Evolutionary conservation across 2,888 invertebrate species (phyloP), one percentile per base, ranked within the genome.

Genomic region (Caenorhabditis sulstoni): DNA sequence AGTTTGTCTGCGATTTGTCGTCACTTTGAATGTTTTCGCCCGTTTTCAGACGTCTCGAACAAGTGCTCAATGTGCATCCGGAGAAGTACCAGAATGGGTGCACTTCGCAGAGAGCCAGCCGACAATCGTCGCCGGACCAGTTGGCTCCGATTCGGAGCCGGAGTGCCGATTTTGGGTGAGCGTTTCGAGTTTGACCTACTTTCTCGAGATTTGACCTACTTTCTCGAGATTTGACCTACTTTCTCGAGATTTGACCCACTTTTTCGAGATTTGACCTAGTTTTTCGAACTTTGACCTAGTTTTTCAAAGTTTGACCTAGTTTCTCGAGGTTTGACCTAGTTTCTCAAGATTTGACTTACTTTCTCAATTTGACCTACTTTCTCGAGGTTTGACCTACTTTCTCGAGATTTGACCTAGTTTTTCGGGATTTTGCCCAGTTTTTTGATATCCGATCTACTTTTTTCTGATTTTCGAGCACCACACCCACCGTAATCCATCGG

Each of bases 61-160:
- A 86, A 70, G 86, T 81, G 67, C 71, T 86, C 18, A 79, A 86
- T 50, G 86, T 86, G n/a, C 86, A 86, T 65, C 86, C 86, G 52
- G 86, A 86, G 47, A 85, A 85, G 68, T 86, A 86, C 52, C 81
- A 82, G 35, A 81, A 76, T 58, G 79, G 81, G 39, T 75, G 76
- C 55, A 79, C 65, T 57, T 70, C 71, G 52, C 79, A 79, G 39
- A 44, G 74, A 8, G 61, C 49, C 9, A 75, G 75, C 59, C 74
- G 74, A 12, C 74, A 79, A 29, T 59, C 65, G 0, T 75, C 79
- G 8, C 74, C 74, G 5, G 79, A 70, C 59, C 70, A 59, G 37
- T 23, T 66, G 35, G 47, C 49, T 5, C 59, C 68, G 49, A 59
- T 49, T 4, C 44, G 78, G 11, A 78, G 78, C 20, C 39, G 57